Conservation (phyloP, 2,113 vertebrate species). For the Malurus cyaneus region DNA sequence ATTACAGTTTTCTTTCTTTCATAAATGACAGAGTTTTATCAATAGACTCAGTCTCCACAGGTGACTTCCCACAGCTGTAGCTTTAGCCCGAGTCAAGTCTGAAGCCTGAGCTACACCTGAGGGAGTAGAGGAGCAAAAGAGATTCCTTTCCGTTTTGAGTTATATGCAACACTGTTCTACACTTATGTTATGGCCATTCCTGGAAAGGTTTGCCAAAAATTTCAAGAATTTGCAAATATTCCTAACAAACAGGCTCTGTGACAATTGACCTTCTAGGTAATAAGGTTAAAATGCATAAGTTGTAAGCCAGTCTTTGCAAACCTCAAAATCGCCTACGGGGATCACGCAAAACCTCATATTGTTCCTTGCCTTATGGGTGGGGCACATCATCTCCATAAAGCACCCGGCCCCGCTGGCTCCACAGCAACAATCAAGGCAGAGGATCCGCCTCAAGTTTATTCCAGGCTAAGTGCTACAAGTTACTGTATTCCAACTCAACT, state of each 20-base stretch:
- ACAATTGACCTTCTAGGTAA: constrained; percentile 6
- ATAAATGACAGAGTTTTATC: background rate
- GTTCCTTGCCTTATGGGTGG: constrained; percentile 8
- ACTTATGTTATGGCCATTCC: background rate
- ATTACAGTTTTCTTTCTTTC: background rate
- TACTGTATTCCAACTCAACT: background rate
- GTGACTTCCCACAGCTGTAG: background rate
- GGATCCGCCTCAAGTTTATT: background rate
- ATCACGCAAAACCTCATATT: background rate
- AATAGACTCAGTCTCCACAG: background rate
- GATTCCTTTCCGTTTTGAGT: background rate
- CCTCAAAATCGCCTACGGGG: background rate
- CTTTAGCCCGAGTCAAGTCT: background rate
- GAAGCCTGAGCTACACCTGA: background rate
- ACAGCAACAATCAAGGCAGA: background rate
- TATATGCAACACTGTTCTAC: background rate
- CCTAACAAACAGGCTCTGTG: constrained; percentile 23
- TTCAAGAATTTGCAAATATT: constrained; percentile 18
- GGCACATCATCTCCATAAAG: background rate
- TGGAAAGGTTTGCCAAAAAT: constrained; percentile 10
- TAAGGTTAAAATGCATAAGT: background rate
- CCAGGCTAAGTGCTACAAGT: background rate
- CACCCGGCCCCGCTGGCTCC: background rate
- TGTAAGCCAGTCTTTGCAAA: background rate
- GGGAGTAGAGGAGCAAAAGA: background rate